phyloP scores from a whole-genome alignment of 2,888 invertebrate genomes.

The Pedicia rivosa region DNA sequence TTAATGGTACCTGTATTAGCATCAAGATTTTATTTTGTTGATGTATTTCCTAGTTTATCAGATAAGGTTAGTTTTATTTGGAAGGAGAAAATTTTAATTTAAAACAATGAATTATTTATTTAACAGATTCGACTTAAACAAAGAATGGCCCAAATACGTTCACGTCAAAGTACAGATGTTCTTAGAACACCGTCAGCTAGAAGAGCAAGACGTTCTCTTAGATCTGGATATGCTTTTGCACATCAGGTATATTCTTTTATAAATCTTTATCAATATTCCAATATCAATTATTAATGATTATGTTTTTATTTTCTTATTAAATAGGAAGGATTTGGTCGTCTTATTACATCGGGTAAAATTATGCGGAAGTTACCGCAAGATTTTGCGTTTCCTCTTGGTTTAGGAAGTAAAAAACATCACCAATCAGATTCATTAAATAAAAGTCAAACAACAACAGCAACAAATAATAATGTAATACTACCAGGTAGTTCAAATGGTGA shows the following conservation, averaged over 20 bases:
- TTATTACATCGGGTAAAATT: conserved; percentile 94
- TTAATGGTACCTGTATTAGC: conserved; percentile 86
- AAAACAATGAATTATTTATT: background rate
- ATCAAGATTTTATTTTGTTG: conserved; percentile 87
- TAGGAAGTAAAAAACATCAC: conserved; percentile 31
- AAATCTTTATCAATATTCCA: background rate
- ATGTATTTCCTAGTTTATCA: conserved; percentile 79
- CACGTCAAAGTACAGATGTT: conserved; percentile 58
- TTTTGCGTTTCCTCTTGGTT: conserved; percentile 51
- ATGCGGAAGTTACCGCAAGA: conserved; percentile 78
- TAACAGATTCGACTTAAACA: conserved; percentile 65
- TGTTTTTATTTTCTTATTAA: conserved; percentile 5
- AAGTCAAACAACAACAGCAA: conserved; percentile 9
- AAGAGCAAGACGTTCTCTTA: conserved; percentile 75
- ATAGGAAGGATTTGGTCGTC: conserved; percentile 80
- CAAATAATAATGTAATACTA: conserved; percentile 15
- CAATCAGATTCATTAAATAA: conserved; percentile 21
- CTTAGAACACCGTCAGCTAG: conserved; percentile 75
- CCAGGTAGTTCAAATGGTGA: conserved; percentile 21
- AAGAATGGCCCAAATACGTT: conserved; percentile 47
- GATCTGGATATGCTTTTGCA: conserved; percentile 96
- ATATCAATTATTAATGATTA: background rate
- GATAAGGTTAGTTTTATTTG: conserved; percentile 38
- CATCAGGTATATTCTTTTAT: conserved; percentile 45
- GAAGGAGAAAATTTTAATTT: background rate